Evolutionary conservation across 2,113 vertebrate species (phyloP), one percentile per base, ranked within the genome.

Genomic region (Rhinichthys klamathensis): DNA sequence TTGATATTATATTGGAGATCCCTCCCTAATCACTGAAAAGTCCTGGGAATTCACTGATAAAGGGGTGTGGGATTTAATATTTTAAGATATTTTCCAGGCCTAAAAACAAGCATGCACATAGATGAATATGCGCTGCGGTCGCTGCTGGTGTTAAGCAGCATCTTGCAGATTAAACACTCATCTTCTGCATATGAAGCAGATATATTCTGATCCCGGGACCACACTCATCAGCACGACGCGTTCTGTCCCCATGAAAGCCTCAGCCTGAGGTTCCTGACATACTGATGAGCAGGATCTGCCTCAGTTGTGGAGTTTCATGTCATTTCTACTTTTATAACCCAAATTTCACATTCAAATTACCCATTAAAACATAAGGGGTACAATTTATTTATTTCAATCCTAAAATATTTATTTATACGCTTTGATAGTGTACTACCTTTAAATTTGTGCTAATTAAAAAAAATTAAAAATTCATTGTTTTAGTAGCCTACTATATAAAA

Each of bases 101-200:
- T 25, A 10, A 4, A 27, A 51, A 46, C 13, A 15, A 18, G 72
- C 12, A 6, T 54, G 63, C 30, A 32, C 15, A 18, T 76, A 21
- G 16, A 76, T 10, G 4, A 54, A 32, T 27, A 58, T 23, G 75
- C 10, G 4, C 11, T 35, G 10, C 0, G 1, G 49, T 32, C 3
- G 3, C 16, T 6, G 27, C 27, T 77, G 4, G 21, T 23, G 27
- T 54, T 77, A 38, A 77, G 75, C 49, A 58, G 30, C 51, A 3
- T 58, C 21, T 56, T n/a, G 51, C 75, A 78, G 51, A 58, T 78
- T 58, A 78, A 15, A n/a, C 54, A 10, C 73, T 76, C 49, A 35
- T 76, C 13, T 56, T 76, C 49, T 76, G 51, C 30, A 0, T 4
- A 58, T 78, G 51, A 78, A 58, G 75, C 51, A 38, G 75, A 30